Evolutionary conservation across 2,888 invertebrate genomes (phyloP).

Genomic region (Drosophila dives): DNA sequence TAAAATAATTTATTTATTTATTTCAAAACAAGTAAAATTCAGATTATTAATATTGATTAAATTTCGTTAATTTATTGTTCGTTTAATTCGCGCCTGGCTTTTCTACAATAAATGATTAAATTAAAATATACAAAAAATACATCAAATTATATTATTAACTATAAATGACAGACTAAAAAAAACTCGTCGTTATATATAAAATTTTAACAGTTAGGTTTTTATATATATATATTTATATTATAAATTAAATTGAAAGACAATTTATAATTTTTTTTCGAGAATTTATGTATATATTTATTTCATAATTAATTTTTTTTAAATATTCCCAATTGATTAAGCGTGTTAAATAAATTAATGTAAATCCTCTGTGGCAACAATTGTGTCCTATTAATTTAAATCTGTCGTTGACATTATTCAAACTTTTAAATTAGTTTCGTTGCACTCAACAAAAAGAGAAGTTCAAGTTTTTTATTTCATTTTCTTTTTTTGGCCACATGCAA

Average conservation of each 20-base stretch:
- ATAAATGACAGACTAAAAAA: no score
- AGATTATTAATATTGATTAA: neutral
- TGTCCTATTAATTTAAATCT: neutral
- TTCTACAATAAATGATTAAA: neutral
- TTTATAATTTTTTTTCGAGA: neutral
- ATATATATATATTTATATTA: neutral
- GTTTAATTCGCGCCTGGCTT: neutral
- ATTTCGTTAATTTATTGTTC: neutral
- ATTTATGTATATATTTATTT: neutral
- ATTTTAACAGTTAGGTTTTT: neutral
- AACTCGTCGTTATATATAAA: neutral
- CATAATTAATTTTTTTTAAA: neutral
- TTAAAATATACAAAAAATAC: neutral
- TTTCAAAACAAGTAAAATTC: neutral
- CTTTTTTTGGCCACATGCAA: constrained; percentile 24
- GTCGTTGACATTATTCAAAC: neutral
- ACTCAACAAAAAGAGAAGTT: neutral
- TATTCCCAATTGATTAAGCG: neutral
- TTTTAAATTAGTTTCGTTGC: constrained; percentile 3
- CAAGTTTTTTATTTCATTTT: neutral
- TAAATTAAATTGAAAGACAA: neutral
- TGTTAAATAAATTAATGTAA: neutral
- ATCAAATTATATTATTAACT: no score
- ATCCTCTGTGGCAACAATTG: neutral
- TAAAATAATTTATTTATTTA: neutral